Base-by-base conservation (phyloP, 2,888 invertebrate genomes). In the Ophion ventricosus region DNA sequence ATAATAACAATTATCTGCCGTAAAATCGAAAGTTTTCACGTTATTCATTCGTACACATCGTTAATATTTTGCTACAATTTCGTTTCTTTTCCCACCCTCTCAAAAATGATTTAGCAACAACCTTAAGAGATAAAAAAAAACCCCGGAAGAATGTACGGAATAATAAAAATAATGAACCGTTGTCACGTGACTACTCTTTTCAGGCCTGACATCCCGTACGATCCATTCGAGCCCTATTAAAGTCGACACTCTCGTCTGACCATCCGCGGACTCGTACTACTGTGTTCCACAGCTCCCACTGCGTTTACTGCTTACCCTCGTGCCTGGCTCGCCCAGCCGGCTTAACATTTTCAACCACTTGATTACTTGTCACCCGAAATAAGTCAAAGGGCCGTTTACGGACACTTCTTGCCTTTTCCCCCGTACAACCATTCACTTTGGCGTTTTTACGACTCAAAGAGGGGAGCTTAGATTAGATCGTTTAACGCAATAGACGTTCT, bases 191-290 rank as follows among this genome's bases (percentile, higher is more conserved):
- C 23, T 40, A 14, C 59, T 40, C 14, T 14, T 59, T 73, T 73
- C 17, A 20, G 5, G 17, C 17, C 0, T 11, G 72, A 29, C 14
- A 1, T 49, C 7, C 49, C 17, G 25, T 7, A 17, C 35, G 23
- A n/a, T n/a, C n/a, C n/a, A n/a, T n/a, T 25, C 40, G 40, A 11
- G 20, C 23, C 11, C 61, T 17, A 63, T 40, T 40, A 64, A 63
- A 63, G 61, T 59, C 57, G 59, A 35, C n/a, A 70, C 14, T 23
- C 40, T 23, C 35, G 75, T 29, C 63, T 61, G 83, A 80, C 73
- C 61, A 80, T 73, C 56, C 23, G 11, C 54, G 17, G 59, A 61
- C 56, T 83, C 63, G 80, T 69, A 77, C 80, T 80, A 83, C 83
- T 83, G 67, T 35, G 66, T 25, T 25, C 20, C 72, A 2, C 25